These are phyloP conservation scores for Falco cherrug DNA, from an alignment of 2,797 vertebrate species.

Conservation along the genomic window DNA sequence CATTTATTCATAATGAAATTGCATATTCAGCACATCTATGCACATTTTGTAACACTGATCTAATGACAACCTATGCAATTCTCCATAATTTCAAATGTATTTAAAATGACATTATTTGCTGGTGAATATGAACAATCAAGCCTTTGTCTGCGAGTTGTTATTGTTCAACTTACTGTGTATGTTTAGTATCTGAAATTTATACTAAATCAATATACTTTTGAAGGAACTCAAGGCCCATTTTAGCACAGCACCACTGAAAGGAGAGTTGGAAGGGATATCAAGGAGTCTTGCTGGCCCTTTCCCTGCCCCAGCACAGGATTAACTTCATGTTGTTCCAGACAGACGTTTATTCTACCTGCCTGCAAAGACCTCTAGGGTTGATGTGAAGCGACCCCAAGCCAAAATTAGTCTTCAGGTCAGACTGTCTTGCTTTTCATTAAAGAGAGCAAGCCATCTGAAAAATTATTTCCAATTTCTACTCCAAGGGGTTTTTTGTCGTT, in stretches of 20 bases:
- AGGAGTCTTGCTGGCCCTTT: neutral
- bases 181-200: neutral
- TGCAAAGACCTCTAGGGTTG: neutral
- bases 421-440: neutral
- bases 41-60: neutral
- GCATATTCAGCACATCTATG: neutral
- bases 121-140: neutral
- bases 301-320: neutral
- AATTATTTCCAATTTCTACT: slow-evolving; percentile 1
- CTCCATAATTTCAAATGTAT: neutral
- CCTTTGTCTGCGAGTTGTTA: neutral
- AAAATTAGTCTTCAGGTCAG: neutral
- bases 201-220: neutral
- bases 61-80: neutral
- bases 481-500: neutral
- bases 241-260: neutral
- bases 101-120: neutral
- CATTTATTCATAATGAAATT: neutral
- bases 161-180: neutral
- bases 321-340: neutral
- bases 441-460: neutral
- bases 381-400: neutral
- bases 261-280: neutral
- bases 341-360: neutral
- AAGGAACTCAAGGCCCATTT: neutral